Base-by-base conservation (phyloP, 2,888 invertebrate species). In the Marronus borbonicus region DNA sequence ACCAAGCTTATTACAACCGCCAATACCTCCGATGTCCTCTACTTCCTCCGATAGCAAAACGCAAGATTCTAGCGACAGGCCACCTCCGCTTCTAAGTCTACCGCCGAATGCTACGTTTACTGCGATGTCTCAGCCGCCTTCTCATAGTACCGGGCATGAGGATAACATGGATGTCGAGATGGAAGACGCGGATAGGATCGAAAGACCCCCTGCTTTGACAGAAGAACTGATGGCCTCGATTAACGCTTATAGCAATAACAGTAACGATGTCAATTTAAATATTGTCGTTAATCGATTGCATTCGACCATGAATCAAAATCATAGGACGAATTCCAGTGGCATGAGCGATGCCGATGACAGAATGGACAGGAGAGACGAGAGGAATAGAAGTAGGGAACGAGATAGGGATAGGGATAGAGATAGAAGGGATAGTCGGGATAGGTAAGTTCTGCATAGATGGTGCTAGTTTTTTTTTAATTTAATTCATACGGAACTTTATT, bases 151-250 rank as follows among this genome's bases (percentile, higher is more conserved):
- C 5, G 52, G 52, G 5, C 88, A 90, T 69, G 94, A 94, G 76
- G 95, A 95, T 84, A 94, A 83, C 76, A 95, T 95, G 95, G 95
- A 95, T 81, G 91, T 95, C 60, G 95, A 95, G 86, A 93, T 93
- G 87, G 93, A 93, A 78, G 91, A 93, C 80, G 92, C 72, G 8
- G 86, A 87, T 49, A 84, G 86, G 80, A 85, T 82, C 64, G 88
- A 83, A 74, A 81, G 86, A 81, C 76, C 83, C 78, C 82, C 84
- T 52, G 86, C 87, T 80, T 83, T 89, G 28, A 89, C 89, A 78
- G 90, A 91, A 75, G 90, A 90, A 80, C 86, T 93, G 85, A 88
- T 93, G 12, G 92, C 85, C 12, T 80, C 84, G 0, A 78, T 84
- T 76, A 82, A 83, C 31, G 81, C 83, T 62, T 82, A 82, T 62